Evolutionary conservation across 2,113 vertebrate genomes (phyloP), one percentile per base, ranked within the genome.

Genomic region (Thymallus thymallus): DNA sequence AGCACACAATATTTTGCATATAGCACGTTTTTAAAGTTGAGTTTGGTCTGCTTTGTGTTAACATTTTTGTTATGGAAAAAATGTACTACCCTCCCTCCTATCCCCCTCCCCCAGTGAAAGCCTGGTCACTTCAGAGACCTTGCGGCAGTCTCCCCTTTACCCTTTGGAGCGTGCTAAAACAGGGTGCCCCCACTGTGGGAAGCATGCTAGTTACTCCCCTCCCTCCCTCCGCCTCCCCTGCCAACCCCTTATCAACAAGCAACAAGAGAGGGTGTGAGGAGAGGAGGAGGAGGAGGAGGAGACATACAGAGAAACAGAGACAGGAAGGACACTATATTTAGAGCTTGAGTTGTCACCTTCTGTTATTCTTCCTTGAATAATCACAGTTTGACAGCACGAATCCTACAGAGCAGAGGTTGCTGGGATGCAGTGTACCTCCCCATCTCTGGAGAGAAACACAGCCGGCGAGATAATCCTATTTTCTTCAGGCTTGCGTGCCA

Each of bases 311-410:
- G 72, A 86, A 77, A 87, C 76, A 80, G 72, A 87, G 79, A 88
- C 80, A 86, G 83, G 72, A 87, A 76, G 87, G 82, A 86, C 84
- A 90, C 92, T 94, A 93, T 90, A 94, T 93, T 91, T 92, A 93
- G 92, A 88, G 69, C 73, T 16, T 73, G 79, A 87, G 87, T 89
- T 92, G 92, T 92, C 92, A 78, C 90, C 90, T 92, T 88, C 87
- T 87, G 88, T 91, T 91, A 74, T 16, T 77, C 83, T 81, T 84
- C 83, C 84, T 77, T 84, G 88, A 89, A 88, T 89, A 89, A 85
- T 89, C 85, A 9, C 35, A 80, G 77, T 88, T 89, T 91, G 90
- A 91, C 92, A 89, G 88, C 83, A 82, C 78, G 83, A 26, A 89
- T 90, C 88, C 90, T 82, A 87, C 79, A 80, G 88, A 88, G 87